Percentiles rank a stretch among this genome's conserved stretches.
Evolutionary conservation across 2,888 invertebrate species (phyloP).

Genomic region (Polyommatus iphigenia): DNA sequence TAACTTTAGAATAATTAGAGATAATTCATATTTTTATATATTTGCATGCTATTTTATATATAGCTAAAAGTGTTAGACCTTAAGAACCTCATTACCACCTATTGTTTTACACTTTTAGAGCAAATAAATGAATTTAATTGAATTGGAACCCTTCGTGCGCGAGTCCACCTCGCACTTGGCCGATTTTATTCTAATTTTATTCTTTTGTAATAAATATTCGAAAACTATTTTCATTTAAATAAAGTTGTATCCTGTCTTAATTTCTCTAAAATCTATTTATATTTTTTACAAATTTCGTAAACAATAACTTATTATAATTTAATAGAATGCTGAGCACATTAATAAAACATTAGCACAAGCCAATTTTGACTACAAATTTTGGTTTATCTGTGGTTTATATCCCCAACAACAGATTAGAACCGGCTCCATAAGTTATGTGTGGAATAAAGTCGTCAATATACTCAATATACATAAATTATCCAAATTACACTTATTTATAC

Average conservation of each 20-base stretch:
- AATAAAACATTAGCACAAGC: constrained; percentile 25
- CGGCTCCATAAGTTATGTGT: neutral
- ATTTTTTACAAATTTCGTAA: neutral
- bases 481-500: constrained; percentile 24
- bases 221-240: neutral
- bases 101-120: too few relatives aligned
- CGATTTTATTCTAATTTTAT: too few relatives aligned
- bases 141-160: too few relatives aligned
- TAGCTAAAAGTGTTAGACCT: too few relatives aligned
- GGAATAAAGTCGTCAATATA: constrained; percentile 14
- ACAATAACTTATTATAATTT: constrained; percentile 22
- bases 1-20: too few relatives aligned
- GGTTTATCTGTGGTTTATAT: constrained; percentile 11
- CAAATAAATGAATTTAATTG: too few relatives aligned
- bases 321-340: constrained; percentile 1
- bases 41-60: too few relatives aligned
- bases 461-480: neutral
- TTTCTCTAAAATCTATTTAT: neutral
- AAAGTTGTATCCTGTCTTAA: neutral
- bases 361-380: neutral
- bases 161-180: too few relatives aligned
- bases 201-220: too few relatives aligned
- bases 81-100: too few relatives aligned
- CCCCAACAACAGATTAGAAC: neutral
- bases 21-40: too few relatives aligned